Evolutionary conservation across 1,140 invertebrate genomes (phyloP).

Genomic region (Drosophila ogumai): DNA sequence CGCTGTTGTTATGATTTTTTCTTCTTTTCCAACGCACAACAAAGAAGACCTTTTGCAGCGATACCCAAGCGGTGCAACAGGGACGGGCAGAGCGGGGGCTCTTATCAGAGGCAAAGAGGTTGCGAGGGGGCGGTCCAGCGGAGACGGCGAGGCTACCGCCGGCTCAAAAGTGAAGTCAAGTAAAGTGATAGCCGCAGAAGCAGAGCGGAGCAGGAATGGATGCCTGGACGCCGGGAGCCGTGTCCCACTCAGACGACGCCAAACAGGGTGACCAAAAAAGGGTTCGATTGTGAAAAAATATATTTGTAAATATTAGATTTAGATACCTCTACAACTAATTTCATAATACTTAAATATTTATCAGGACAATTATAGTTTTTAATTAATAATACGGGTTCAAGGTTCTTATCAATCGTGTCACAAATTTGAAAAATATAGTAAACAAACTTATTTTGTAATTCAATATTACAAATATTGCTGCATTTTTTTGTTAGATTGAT

Average conservation of each 20-base stretch:
- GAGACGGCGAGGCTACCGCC: slow-evolving; percentile 71
- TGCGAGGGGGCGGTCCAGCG: slow-evolving; percentile 21
- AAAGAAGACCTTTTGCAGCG: slow-evolving; percentile 78
- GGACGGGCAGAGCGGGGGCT: not conserved
- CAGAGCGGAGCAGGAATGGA: slow-evolving; percentile 36
- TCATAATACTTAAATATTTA: not conserved
- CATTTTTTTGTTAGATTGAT: not conserved
- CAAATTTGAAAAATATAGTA: not conserved
- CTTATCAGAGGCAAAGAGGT: slow-evolving; percentile 65
- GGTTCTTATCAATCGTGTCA: not conserved
- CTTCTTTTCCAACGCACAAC: slow-evolving; percentile 63
- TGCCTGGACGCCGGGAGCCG: slow-evolving; percentile 49
- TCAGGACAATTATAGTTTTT: not conserved
- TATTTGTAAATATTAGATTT: not conserved
- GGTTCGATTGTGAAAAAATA: not conserved
- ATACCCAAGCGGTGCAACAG: slow-evolving; percentile 10
- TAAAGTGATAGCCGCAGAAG: slow-evolving; percentile 62
- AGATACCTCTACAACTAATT: not conserved
- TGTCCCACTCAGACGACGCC: slow-evolving; percentile 68
- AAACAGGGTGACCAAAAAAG: slow-evolving; percentile 33
- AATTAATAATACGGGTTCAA: not conserved
- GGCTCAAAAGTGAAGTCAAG: slow-evolving; percentile 59
- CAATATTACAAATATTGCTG: not conserved
- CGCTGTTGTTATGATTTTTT: slow-evolving; percentile 51
- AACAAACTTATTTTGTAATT: no score